Percentiles rank a stretch among this genome's conserved stretches.
Evolutionary conservation across 1,140 invertebrate species (phyloP).

Genomic region (Phymastichus coffea): DNA sequence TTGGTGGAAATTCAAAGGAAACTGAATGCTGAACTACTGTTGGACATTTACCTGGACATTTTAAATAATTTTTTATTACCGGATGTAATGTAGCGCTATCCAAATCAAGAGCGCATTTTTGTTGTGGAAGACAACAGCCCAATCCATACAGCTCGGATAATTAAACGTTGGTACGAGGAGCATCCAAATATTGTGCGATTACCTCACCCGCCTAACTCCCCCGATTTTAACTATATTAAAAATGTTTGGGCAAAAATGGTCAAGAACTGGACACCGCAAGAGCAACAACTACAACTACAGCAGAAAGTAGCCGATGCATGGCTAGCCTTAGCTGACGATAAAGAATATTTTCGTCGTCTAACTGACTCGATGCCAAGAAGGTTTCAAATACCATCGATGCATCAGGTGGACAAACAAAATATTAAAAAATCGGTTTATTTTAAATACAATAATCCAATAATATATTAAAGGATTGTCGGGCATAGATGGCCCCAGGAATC

Average conservation of each 20-base stretch:
- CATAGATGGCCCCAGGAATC: too few relatives aligned
- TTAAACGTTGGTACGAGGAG: slow-evolving; percentile 10
- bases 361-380: not conserved
- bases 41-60: not conserved
- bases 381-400: not conserved
- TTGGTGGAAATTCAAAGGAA: too few relatives aligned
- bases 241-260: slow-evolving; percentile 36
- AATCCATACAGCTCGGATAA: slow-evolving; percentile 9
- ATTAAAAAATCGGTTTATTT: too few relatives aligned
- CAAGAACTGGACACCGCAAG: not conserved
- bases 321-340: not conserved
- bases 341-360: not conserved
- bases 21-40: not conserved
- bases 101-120: not conserved
- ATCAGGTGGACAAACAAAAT: not conserved
- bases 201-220: slow-evolving; percentile 35
- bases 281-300: not conserved
- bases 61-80: not conserved
- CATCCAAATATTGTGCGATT: slow-evolving; percentile 22
- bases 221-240: slow-evolving; percentile 40
- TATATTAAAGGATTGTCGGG: too few relatives aligned
- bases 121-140: slow-evolving; percentile 25
- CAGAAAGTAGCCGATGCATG: not conserved
- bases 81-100: not conserved
- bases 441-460: too few relatives aligned